Evolutionary conservation across 2,113 vertebrate genomes (phyloP).

Genomic region (Monopterus albus): DNA sequence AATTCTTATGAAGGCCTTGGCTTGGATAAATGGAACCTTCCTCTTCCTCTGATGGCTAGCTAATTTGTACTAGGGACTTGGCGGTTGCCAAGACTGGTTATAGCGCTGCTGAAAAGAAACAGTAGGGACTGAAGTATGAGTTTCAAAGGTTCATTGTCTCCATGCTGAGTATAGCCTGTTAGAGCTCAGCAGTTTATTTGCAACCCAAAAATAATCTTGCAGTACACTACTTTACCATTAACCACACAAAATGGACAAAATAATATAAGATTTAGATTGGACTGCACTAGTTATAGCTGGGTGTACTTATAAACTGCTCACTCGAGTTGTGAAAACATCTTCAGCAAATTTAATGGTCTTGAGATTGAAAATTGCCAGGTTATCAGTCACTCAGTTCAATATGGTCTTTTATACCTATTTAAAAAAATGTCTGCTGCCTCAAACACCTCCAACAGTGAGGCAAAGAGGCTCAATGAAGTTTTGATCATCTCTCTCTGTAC

Average conservation of each 20-base stretch:
- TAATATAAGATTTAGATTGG: too few relatives aligned
- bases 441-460: conserved; percentile 15
- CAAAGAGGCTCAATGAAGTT: conserved; percentile 58
- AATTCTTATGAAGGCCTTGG: conserved; percentile 41
- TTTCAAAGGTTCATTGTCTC: conserved; percentile 78
- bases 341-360: conserved; percentile 26
- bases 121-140: conserved; percentile 77
- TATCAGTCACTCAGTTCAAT: conserved; percentile 46
- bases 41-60: conserved; percentile 56
- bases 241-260: too few relatives aligned
- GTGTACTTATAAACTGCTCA: too few relatives aligned
- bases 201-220: conserved; percentile 52
- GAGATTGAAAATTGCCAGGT: conserved; percentile 45
- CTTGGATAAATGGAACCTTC: conserved; percentile 39
- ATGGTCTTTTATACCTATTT: conserved; percentile 24
- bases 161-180: conserved; percentile 80
- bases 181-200: conserved; percentile 38
- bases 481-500: conserved; percentile 49
- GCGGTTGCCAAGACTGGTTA: conserved; percentile 75
- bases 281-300: too few relatives aligned
- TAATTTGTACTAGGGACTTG: conserved; percentile 74
- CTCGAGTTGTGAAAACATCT: conserved; percentile 32
- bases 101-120: conserved; percentile 71
- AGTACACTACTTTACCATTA: conserved; percentile 33
- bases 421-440: conserved; percentile 24